phyloP scores from a whole-genome alignment of 2,797 vertebrate species.

The Coreius guichenoti region DNA sequence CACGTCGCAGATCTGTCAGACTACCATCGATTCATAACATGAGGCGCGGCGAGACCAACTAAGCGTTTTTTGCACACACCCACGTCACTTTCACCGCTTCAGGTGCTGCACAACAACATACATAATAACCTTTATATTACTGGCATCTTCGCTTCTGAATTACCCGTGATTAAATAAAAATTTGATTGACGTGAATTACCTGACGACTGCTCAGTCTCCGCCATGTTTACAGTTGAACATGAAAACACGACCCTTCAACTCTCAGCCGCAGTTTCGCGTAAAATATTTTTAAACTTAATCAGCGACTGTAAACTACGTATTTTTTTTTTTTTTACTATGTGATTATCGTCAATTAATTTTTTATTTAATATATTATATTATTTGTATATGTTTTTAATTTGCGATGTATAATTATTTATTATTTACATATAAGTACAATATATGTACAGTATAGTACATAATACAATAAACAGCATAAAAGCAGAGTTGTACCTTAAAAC shows the following conservation, averaged over 20 bases:
- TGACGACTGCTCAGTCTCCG: constrained; percentile 76
- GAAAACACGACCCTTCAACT: constrained; percentile 59
- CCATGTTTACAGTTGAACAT: constrained; percentile 70
- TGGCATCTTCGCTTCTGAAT: not conserved
- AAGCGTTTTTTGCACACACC: not conserved
- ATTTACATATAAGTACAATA: not conserved
- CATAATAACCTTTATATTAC: not conserved
- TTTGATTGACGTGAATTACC: constrained; percentile 57
- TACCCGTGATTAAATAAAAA: not conserved
- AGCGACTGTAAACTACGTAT: not conserved
- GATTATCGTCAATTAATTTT: too few relatives aligned
- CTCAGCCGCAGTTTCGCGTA: constrained; percentile 31
- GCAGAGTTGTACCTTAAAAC: not conserved
- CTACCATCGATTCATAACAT: constrained; percentile 2
- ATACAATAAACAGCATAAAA: not conserved
- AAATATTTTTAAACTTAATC: not conserved
- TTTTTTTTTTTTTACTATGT: too few relatives aligned
- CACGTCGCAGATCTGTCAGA: not conserved
- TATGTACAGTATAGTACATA: not conserved
- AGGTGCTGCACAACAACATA: not conserved
- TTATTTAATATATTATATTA: too few relatives aligned
- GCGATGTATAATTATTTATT: not conserved
- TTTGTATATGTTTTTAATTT: not conserved
- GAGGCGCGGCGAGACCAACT: not conserved
- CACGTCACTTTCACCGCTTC: not conserved